Base-by-base conservation (phyloP, 2,888 invertebrate genomes). In the Stictocephala bisonia region DNA sequence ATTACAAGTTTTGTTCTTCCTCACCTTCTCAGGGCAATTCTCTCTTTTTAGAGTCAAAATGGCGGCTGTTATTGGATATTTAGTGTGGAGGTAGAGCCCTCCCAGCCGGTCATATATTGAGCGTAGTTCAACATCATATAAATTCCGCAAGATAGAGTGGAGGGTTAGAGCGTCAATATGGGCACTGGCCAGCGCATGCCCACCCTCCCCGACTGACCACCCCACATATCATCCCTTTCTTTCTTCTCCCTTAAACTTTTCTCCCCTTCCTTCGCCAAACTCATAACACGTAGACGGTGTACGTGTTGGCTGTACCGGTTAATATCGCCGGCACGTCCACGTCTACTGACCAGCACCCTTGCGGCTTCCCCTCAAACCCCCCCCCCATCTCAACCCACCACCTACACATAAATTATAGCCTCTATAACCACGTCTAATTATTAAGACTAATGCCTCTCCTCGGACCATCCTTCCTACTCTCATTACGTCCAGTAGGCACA, bases 231-330 rank as follows among this genome's bases (percentile, higher is more conserved):
- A 73, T 73, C 73, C 71, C 74, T 69, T 72, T 72, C 73, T 74
- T 76, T 71, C 74, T 64, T 73, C 74, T 68, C 70, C 56, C 74
- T 71, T 74, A 70, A 68, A 48, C 64, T 74, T 71, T 66, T 67
- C 72, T 69, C 73, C 53, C 60, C 69, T 71, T 68, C 71, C 68
- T 71, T 71, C 58, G 73, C 72, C 66, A 87, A 87, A 86, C 86
- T 88, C 88, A 88, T 73, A 73, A 73, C 73, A 73, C 53, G 73
- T 73, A 73, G 70, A 70, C 69, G 53, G 53, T 53, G 69, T 53
- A 69, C 69, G 41, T 68, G 68, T 53, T 53, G 58, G 58, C 69
- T 48, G 35, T 56, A 48, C 18, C 73, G 64, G 60, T 70, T 70
- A 70, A 73, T 73, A 73, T 51, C 73, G 64, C 20, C 27, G 41